phyloP scores from a whole-genome alignment of 2,888 invertebrate genomes.

The Heliconius ismenius region DNA sequence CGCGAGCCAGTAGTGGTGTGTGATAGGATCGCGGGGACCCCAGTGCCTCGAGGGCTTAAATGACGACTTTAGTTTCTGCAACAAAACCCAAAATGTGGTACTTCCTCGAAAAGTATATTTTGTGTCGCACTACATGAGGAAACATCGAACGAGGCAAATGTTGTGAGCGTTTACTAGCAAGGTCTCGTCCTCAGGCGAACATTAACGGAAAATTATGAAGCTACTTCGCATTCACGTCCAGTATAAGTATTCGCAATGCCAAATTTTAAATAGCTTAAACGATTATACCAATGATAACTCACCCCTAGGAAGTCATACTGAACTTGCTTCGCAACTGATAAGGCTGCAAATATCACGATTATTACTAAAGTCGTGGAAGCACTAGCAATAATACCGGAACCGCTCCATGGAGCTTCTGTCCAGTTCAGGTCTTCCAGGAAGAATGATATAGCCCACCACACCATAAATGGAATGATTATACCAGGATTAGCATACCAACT shows the following conservation, averaged over 20 bases:
- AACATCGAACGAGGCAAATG: constrained; percentile 31
- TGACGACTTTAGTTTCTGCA: constrained; percentile 70
- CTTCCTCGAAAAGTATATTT: constrained; percentile 29
- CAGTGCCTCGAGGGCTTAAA: constrained; percentile 71
- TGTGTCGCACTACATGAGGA: constrained; percentile 32
- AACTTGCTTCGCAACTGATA: constrained; percentile 62
- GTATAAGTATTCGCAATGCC: constrained; percentile 41
- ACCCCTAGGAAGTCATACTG: constrained; percentile 61
- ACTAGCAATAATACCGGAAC: constrained; percentile 48
- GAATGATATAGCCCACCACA: constrained; percentile 60
- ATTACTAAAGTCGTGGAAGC: constrained; percentile 46
- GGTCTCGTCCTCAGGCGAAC: constrained; percentile 37
- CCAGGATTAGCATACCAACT: constrained; percentile 63
- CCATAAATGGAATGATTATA: constrained; percentile 50
- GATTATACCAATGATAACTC: constrained; percentile 36
- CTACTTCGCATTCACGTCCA: constrained; percentile 38
- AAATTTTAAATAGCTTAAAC: constrained; percentile 23
- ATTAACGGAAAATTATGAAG: constrained; percentile 34
- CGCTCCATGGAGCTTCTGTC: constrained; percentile 55
- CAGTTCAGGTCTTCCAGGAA: constrained; percentile 48
- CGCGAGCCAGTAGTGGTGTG: constrained; percentile 72
- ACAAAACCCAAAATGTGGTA: constrained; percentile 47
- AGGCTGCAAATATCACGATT: constrained; percentile 51
- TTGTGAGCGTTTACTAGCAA: constrained; percentile 33
- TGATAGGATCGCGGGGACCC: constrained; percentile 75